phyloP scores from a whole-genome alignment of 2,888 invertebrate genomes.

The Marasmarcha lunaedactyla region DNA sequence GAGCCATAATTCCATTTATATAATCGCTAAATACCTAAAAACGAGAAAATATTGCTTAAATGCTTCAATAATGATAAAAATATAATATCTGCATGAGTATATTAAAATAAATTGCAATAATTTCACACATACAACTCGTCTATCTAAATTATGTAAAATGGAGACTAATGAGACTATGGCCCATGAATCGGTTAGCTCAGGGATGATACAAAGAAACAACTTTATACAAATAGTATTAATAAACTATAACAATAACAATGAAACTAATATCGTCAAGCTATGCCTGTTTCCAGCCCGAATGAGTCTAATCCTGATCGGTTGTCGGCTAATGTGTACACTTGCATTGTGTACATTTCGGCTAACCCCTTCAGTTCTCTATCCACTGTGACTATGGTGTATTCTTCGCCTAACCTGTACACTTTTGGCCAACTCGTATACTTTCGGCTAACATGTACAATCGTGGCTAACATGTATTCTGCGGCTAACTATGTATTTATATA shows the following conservation, averaged over 20 bases:
- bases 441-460: constrained; percentile 66
- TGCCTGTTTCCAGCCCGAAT: constrained; percentile 58
- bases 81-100: background rate
- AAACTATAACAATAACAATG: constrained; percentile 57
- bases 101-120: background rate
- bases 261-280: constrained; percentile 60
- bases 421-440: constrained; percentile 37
- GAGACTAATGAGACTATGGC: background rate
- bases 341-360: no score
- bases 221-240: constrained; percentile 22
- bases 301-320: constrained; percentile 67
- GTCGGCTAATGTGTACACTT: constrained; percentile 32
- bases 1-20: constrained; percentile 26
- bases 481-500: constrained; percentile 67
- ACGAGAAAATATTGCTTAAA: no score
- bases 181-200: constrained; percentile 15
- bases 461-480: constrained; percentile 64
- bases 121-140: no score
- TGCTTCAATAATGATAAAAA: no score
- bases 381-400: no score
- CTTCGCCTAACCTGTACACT: no score
- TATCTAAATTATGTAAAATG: no score
- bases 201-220: constrained; percentile 43
- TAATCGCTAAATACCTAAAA: no score
- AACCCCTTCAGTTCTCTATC: no score